Percentiles rank a stretch among this genome's conserved stretches.
phyloP scores from a whole-genome alignment of 2,797 vertebrate genomes.

The Bradypodion pumilum region DNA sequence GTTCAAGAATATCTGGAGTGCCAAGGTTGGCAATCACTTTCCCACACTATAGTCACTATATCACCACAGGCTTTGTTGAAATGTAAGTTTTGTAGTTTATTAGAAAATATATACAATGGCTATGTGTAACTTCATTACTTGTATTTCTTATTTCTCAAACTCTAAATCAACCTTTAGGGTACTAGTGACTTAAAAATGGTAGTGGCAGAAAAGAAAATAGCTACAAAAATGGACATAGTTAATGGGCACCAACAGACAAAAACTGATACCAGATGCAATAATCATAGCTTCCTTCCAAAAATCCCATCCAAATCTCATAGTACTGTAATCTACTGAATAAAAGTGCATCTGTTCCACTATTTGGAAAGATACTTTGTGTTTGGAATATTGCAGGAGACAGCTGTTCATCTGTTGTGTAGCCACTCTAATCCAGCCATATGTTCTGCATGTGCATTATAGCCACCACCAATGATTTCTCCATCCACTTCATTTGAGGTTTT shows the following conservation, averaged over 20 bases:
- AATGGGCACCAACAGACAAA: not conserved
- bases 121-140: not conserved
- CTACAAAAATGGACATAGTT: not conserved
- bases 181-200: not conserved
- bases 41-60: too few species aligned
- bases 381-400: constrained; percentile 37
- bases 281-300: not conserved
- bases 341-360: constrained; percentile 35
- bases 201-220: too few species aligned
- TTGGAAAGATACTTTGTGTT: constrained; percentile 44
- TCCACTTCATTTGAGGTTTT: not conserved
- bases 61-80: not conserved
- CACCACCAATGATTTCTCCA: not conserved
- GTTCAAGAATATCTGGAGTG: too few species aligned
- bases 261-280: not conserved
- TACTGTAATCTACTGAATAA: not conserved
- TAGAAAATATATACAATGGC: not conserved
- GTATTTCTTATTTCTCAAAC: too few species aligned
- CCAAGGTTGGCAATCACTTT: too few species aligned
- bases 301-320: too few species aligned
- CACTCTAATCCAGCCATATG: not conserved
- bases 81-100: not conserved
- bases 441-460: not conserved
- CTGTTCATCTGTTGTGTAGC: constrained; percentile 27
- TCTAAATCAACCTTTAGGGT: too few species aligned